Conservation (phyloP, 2,113 vertebrate genomes). For the Laterallus jamaicensis region DNA sequence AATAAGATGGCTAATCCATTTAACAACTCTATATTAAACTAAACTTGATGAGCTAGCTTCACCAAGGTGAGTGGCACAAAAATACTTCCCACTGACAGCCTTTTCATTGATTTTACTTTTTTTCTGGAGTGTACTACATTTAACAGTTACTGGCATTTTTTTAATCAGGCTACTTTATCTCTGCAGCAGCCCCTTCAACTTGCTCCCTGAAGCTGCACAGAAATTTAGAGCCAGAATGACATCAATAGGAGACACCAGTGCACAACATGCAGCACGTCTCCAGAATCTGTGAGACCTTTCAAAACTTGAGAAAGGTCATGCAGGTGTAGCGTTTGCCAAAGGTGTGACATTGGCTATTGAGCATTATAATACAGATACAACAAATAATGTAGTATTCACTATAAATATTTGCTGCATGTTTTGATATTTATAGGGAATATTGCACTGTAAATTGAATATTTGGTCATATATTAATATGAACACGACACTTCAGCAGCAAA, state of each 20-base stretch:
- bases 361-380: neutral
- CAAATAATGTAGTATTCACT: neutral
- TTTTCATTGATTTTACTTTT: neutral
- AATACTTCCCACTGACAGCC: neutral
- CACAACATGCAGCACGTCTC: fast-evolving
- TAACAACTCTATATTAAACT: neutral
- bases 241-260: neutral
- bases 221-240: neutral
- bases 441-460: neutral
- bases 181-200: neutral
- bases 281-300: neutral
- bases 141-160: neutral
- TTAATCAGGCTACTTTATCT: neutral
- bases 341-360: too few relatives aligned
- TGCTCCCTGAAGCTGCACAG: neutral
- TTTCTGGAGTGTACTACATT: neutral
- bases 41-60: neutral
- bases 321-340: neutral
- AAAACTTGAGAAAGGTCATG: neutral
- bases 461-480: neutral
- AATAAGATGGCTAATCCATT: neutral
- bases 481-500: neutral
- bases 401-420: too few relatives aligned
- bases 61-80: neutral
- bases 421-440: neutral